phyloP scores from a whole-genome alignment of 2,797 vertebrate genomes.

The Clarias platycephalus region DNA sequence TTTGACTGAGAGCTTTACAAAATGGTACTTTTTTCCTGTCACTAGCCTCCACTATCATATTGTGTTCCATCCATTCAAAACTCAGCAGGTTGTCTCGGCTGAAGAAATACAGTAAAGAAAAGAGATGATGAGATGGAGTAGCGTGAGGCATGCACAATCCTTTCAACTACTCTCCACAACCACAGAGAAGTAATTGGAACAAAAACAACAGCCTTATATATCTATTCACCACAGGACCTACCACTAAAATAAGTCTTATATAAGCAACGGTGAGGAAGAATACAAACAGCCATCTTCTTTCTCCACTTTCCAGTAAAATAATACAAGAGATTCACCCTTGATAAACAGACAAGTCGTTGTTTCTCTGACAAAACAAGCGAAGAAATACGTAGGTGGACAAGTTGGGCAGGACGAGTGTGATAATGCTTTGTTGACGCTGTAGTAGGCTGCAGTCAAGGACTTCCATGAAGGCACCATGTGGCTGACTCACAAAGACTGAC shows the following conservation, averaged over 20 bases:
- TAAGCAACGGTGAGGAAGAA: background rate
- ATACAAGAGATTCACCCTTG: background rate
- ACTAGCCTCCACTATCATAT: conserved; percentile 29
- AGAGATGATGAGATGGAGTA: conserved; percentile 20
- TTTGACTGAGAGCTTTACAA: conserved; percentile 1
- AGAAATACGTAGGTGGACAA: conserved; percentile 20
- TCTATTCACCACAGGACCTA: background rate
- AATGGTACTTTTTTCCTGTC: background rate
- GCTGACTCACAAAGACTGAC: conserved; percentile 32
- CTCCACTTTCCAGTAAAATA: background rate
- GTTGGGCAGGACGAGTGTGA: conserved; percentile 23
- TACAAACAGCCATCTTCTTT: background rate
- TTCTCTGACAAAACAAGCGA: background rate
- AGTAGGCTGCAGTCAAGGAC: conserved; percentile 33
- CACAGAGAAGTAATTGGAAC: conserved; percentile 23
- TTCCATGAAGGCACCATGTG: background rate
- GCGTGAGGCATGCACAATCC: conserved; percentile 1
- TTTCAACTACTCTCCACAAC: conserved; percentile 24
- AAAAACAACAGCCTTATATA: conserved; percentile 1
- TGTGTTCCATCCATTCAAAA: conserved; percentile 26
- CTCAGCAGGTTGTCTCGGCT: conserved; percentile 15
- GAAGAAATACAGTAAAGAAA: conserved; percentile 31
- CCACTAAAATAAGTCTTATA: background rate
- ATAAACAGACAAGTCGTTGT: conserved; percentile 12
- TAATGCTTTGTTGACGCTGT: conserved; percentile 14